These are phyloP conservation scores for Hofmannophila pseudospretella DNA, from an alignment of 2,888 invertebrate genomes.

Conservation along the genomic window DNA sequence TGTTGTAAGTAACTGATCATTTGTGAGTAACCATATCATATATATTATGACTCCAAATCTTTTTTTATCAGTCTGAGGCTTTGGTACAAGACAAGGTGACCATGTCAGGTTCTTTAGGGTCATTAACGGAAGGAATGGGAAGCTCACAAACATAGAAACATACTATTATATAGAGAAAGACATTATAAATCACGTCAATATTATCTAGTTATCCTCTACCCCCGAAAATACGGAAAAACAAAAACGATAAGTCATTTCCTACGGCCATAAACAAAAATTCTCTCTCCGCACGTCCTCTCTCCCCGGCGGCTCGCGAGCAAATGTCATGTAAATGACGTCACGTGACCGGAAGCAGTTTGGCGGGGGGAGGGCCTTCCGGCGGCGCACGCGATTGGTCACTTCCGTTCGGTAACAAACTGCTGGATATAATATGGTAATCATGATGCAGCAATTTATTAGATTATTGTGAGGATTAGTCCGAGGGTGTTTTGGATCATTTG, in stretches of 20 bases:
- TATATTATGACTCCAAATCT: no score
- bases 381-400: conserved; percentile 74
- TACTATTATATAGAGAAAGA: conserved; percentile 15
- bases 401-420: conserved; percentile 69
- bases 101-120: no score
- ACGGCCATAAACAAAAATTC: conserved; percentile 48
- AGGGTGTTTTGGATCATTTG: conserved; percentile 25
- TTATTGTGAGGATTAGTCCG: conserved; percentile 49
- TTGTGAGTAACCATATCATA: no score
- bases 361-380: conserved; percentile 65
- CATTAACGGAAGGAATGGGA: no score
- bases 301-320: conserved; percentile 42
- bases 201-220: neutral
- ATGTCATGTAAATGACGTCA: conserved; percentile 77
- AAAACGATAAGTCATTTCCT: conserved; percentile 45
- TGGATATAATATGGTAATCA: conserved; percentile 71
- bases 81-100: no score
- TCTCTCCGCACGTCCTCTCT: conserved; percentile 46
- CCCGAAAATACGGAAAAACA: conserved; percentile 10
- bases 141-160: no score
- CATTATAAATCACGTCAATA: neutral
- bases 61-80: no score
- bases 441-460: conserved; percentile 72
- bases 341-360: conserved; percentile 74
- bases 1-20: no score